Percentiles rank a stretch among this genome's conserved stretches.
phyloP scores from a whole-genome alignment of 2,797 vertebrate species.

The Lerista edwardsae region DNA sequence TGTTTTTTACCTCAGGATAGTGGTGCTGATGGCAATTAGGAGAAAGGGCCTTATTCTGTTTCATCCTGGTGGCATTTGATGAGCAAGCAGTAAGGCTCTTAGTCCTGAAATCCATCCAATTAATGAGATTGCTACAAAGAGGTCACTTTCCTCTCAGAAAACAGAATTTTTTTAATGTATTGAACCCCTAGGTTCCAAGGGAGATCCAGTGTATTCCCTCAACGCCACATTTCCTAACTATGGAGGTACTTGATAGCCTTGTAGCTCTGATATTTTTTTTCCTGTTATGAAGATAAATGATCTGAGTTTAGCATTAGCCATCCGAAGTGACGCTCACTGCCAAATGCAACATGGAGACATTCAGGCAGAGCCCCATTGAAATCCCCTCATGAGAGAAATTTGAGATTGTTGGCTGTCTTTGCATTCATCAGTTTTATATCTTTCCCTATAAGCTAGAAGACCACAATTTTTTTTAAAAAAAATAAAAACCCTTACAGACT shows the following conservation, averaged over 20 bases:
- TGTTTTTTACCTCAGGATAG: slow-evolving; percentile 49
- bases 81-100: slow-evolving; percentile 44
- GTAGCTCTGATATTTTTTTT: slow-evolving; percentile 40
- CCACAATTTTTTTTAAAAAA: not conserved
- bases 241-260: slow-evolving; percentile 42
- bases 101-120: slow-evolving; percentile 40
- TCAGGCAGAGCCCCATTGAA: slow-evolving; percentile 57
- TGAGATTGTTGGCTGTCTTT: slow-evolving; percentile 60
- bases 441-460: slow-evolving; percentile 68
- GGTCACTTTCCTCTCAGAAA: slow-evolving; percentile 14
- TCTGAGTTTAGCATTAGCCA: slow-evolving; percentile 63
- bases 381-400: slow-evolving; percentile 63
- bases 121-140: slow-evolving; percentile 29
- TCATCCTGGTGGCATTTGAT: slow-evolving; percentile 42
- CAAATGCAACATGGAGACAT: slow-evolving; percentile 65
- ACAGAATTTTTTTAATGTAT: slow-evolving; percentile 16
- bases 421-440: slow-evolving; percentile 70
- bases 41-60: slow-evolving; percentile 33
- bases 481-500: slow-evolving; percentile 59
- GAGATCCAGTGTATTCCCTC: slow-evolving; percentile 8
- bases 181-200: not conserved
- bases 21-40: slow-evolving; percentile 14
- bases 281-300: slow-evolving; percentile 57
- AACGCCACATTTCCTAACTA: slow-evolving; percentile 15
- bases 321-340: slow-evolving; percentile 59